Evolutionary conservation across 2,888 invertebrate genomes (phyloP).

Genomic region (Lysandra coridon): DNA sequence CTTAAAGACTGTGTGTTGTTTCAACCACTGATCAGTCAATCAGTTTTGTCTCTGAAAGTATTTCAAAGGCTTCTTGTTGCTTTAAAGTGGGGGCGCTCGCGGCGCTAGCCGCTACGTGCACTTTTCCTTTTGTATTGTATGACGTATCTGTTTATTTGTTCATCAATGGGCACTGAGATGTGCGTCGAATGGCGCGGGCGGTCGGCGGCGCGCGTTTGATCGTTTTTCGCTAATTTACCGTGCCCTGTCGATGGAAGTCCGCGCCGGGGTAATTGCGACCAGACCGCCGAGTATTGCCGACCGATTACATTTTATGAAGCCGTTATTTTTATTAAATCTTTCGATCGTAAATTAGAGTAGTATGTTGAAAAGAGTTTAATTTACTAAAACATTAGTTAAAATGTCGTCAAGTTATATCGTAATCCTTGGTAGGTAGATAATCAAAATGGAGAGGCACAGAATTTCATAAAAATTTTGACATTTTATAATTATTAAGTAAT

Average conservation of each 20-base stretch:
- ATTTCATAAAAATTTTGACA: too few species aligned
- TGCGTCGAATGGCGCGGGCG: slow-evolving; percentile 33
- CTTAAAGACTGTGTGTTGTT: too few species aligned
- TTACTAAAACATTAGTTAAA: not conserved
- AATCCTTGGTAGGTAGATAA: too few species aligned
- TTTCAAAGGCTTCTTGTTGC: too few species aligned
- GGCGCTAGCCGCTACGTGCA: too few species aligned
- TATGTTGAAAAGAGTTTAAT: not conserved
- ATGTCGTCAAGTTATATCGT: not conserved
- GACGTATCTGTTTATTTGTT: slow-evolving; percentile 30
- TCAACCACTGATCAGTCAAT: too few species aligned
- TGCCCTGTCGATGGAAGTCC: slow-evolving; percentile 49
- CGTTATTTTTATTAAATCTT: slow-evolving; percentile 19
- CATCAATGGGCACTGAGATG: slow-evolving; percentile 26
- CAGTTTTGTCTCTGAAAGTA: too few species aligned
- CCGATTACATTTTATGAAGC: slow-evolving; percentile 35
- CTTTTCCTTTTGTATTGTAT: not conserved
- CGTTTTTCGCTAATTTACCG: slow-evolving; percentile 53
- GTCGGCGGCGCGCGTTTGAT: slow-evolving; percentile 43
- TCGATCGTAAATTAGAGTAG: not conserved
- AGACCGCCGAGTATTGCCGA: slow-evolving; percentile 39
- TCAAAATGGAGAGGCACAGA: too few species aligned
- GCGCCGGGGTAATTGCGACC: slow-evolving; percentile 48
- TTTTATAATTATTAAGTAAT: too few species aligned
- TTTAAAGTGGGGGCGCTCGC: too few species aligned